Evolutionary conservation across 1,140 invertebrate genomes (phyloP).

Genomic region (Brachystomella parvula): DNA sequence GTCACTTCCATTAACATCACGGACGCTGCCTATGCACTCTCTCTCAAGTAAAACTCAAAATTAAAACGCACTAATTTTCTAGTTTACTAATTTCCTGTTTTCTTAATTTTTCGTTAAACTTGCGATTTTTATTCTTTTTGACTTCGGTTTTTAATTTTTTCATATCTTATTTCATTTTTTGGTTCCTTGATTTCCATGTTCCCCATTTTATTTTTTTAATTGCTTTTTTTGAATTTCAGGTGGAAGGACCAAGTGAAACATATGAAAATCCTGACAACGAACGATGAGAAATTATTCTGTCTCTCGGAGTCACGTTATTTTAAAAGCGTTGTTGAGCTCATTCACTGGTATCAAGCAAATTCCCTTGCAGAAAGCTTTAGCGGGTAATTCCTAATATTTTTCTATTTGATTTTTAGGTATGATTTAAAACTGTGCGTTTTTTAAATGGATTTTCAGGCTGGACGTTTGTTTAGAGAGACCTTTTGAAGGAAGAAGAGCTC

Average conservation of each 20-base stretch:
- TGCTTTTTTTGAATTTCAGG: slow-evolving; percentile 49
- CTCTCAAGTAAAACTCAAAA: too few relatives aligned
- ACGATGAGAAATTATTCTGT: slow-evolving; percentile 59
- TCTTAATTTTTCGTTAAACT: too few relatives aligned
- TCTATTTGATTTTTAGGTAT: background rate
- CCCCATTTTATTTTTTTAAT: too few relatives aligned
- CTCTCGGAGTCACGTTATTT: slow-evolving; percentile 85
- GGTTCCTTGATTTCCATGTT: too few relatives aligned
- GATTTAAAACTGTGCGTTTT: background rate
- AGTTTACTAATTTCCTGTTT: too few relatives aligned
- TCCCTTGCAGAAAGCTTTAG: slow-evolving; percentile 85
- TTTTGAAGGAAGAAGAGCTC: background rate
- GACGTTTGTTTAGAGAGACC: background rate
- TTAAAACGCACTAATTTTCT: too few relatives aligned
- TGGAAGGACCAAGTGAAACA: slow-evolving; percentile 78
- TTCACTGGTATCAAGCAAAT: slow-evolving; percentile 80
- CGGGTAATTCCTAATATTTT: slow-evolving; percentile 43
- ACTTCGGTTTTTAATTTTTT: too few relatives aligned
- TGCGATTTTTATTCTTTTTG: too few relatives aligned
- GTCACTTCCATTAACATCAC: too few relatives aligned
- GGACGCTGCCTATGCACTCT: too few relatives aligned
- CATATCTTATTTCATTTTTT: too few relatives aligned
- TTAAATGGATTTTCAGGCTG: background rate
- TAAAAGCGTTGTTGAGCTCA: slow-evolving; percentile 74
- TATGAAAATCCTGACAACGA: slow-evolving; percentile 66